A percentile compares a stretch with the other conserved stretches of the same genome.
These are phyloP conservation scores for Dione juno DNA, from an alignment of 2,888 invertebrate genomes.

Conservation along the genomic window DNA sequence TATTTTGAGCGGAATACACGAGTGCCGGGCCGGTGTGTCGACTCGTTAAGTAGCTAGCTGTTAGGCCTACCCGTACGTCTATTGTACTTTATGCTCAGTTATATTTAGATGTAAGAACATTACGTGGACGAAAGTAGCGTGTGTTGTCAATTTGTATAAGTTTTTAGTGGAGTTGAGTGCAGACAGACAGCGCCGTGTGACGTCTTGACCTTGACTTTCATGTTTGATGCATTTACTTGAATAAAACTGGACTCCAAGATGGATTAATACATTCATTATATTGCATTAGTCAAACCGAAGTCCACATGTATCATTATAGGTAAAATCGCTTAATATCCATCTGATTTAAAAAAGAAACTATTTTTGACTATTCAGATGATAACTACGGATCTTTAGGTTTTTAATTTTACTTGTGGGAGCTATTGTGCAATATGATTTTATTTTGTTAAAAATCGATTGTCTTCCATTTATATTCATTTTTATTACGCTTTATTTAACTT, in stretches of 20 bases:
- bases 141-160: slow-evolving; percentile 39
- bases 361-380: slow-evolving; percentile 20
- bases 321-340: background rate
- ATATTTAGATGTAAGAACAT: slow-evolving; percentile 66
- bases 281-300: slow-evolving; percentile 24
- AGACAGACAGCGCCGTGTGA: background rate
- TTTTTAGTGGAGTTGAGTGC: slow-evolving; percentile 26
- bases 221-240: slow-evolving; percentile 39
- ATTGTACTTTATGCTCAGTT: slow-evolving; percentile 80
- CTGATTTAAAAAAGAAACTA: slow-evolving; percentile 2
- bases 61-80: slow-evolving; percentile 57
- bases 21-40: slow-evolving; percentile 53
- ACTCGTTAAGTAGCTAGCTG: slow-evolving; percentile 52
- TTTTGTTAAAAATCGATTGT: slow-evolving; percentile 41
- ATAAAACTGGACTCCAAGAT: slow-evolving; percentile 19
- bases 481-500: background rate
- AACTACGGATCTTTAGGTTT: slow-evolving; percentile 8
- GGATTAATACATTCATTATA: slow-evolving; percentile 25
- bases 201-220: background rate
- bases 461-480: slow-evolving; percentile 41
- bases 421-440: slow-evolving; percentile 44
- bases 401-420: slow-evolving; percentile 33
- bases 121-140: slow-evolving; percentile 44
- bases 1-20: slow-evolving; percentile 66
- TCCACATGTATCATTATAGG: background rate